These are phyloP conservation scores for Pterocles gutturalis DNA, from an alignment of 2,113 vertebrate species.

Conservation along the genomic window DNA sequence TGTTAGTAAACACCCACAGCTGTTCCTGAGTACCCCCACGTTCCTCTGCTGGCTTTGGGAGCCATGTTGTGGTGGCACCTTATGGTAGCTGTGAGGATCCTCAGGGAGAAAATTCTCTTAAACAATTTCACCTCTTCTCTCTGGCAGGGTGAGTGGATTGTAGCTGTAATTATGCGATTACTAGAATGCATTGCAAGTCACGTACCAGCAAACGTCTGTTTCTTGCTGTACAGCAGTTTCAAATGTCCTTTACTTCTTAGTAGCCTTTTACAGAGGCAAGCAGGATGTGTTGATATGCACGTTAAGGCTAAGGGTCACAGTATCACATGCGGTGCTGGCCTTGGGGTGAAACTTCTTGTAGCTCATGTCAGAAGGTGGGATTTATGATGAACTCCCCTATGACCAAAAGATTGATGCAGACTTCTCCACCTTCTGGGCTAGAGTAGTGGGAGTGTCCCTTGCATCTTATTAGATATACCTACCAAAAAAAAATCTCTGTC, in stretches of 20 bases:
- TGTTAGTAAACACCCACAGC: neutral
- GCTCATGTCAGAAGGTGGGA: neutral
- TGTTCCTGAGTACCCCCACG: neutral
- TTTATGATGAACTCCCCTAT: neutral
- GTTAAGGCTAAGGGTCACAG: neutral
- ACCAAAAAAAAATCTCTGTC: neutral
- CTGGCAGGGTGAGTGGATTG: neutral
- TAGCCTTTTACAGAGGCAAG: neutral
- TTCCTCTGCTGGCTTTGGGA: neutral
- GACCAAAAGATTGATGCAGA: neutral
- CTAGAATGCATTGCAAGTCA: conserved; percentile 27
- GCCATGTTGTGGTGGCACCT: neutral
- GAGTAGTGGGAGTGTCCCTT: neutral
- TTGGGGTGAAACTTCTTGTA: neutral
- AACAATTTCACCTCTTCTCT: neutral
- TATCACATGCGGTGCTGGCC: neutral
- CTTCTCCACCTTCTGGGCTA: neutral
- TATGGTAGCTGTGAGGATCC: neutral
- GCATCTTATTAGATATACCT: neutral
- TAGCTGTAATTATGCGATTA: neutral
- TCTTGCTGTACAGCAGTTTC: conserved; percentile 18
- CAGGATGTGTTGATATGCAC: neutral
- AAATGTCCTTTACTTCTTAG: neutral
- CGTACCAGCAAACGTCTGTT: neutral
- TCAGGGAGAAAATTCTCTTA: neutral